phyloP scores from a whole-genome alignment of 2,888 invertebrate genomes.

The Petrophora chlorosata region DNA sequence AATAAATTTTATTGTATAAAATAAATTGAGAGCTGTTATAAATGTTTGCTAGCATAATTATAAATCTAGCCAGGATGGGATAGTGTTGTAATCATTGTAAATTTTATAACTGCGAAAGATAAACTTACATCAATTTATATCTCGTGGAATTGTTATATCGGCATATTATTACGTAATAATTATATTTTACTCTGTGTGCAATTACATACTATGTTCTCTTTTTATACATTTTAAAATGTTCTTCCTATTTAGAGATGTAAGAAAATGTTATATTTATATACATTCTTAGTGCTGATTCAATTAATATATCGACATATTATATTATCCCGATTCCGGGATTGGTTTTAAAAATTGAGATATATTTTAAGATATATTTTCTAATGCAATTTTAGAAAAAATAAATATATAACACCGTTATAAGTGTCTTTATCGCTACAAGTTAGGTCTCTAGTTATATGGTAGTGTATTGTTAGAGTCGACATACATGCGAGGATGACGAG shows the following conservation, averaged over 20 bases:
- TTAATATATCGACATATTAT: constrained; percentile 62
- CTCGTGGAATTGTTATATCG: constrained; percentile 24
- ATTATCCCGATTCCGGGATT: constrained; percentile 54
- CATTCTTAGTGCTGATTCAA: constrained; percentile 53
- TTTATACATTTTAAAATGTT: constrained; percentile 69
- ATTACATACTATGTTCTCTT: constrained; percentile 68
- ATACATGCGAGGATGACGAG: constrained; percentile 44
- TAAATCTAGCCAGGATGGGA: constrained; percentile 39
- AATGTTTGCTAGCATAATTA: constrained; percentile 50
- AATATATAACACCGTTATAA: constrained; percentile 71
- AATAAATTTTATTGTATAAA: constrained; percentile 36
- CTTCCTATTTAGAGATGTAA: constrained; percentile 76
- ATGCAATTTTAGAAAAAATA: constrained; percentile 68
- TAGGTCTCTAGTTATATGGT: constrained; percentile 63
- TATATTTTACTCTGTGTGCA: constrained; percentile 72
- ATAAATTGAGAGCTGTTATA: constrained; percentile 46
- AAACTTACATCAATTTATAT: constrained; percentile 18
- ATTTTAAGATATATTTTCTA: constrained; percentile 82
- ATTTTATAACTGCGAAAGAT: constrained; percentile 4
- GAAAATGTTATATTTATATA: constrained; percentile 76
- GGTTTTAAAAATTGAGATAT: constrained; percentile 67
- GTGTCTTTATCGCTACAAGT: constrained; percentile 74
- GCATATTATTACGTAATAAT: constrained; percentile 57
- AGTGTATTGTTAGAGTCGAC: constrained; percentile 52
- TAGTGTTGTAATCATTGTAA: constrained; percentile 19